Evolutionary conservation across 2,113 vertebrate genomes (phyloP).

Genomic region (Oreotrochilus melanogaster): DNA sequence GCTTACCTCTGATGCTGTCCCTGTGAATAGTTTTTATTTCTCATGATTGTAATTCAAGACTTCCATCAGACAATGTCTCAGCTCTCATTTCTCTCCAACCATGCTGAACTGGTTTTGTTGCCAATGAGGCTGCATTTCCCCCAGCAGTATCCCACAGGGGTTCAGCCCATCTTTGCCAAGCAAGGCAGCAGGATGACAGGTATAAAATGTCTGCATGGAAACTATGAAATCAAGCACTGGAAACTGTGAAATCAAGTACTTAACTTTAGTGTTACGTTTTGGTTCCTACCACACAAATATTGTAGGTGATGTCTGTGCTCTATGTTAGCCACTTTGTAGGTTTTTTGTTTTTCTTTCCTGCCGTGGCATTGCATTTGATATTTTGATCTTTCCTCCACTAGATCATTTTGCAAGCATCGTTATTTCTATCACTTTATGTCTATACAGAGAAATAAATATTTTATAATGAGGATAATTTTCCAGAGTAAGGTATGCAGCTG

Average conservation of each 20-base stretch:
- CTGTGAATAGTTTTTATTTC: conserved; percentile 81
- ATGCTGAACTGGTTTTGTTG: conserved; percentile 60
- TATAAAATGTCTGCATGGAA: conserved; percentile 58
- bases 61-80: conserved; percentile 81
- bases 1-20: conserved; percentile 69
- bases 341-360: background rate
- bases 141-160: conserved; percentile 32
- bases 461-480: conserved; percentile 52
- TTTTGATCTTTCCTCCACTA: background rate
- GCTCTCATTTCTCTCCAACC: conserved; percentile 71
- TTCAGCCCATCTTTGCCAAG: conserved; percentile 47
- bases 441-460: conserved; percentile 56
- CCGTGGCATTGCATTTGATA: background rate
- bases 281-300: background rate
- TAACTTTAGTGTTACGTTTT: background rate
- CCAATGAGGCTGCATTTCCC: conserved; percentile 62
- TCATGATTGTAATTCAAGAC: conserved; percentile 84
- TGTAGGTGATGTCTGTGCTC: background rate
- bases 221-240: conserved; percentile 41
- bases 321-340: background rate
- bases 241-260: conserved; percentile 48
- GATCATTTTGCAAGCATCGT: background rate
- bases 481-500: conserved; percentile 39
- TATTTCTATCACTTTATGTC: conserved; percentile 27
- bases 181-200: conserved; percentile 16